phyloP scores from a whole-genome alignment of 2,113 vertebrate species.

The Oryzias celebensis region DNA sequence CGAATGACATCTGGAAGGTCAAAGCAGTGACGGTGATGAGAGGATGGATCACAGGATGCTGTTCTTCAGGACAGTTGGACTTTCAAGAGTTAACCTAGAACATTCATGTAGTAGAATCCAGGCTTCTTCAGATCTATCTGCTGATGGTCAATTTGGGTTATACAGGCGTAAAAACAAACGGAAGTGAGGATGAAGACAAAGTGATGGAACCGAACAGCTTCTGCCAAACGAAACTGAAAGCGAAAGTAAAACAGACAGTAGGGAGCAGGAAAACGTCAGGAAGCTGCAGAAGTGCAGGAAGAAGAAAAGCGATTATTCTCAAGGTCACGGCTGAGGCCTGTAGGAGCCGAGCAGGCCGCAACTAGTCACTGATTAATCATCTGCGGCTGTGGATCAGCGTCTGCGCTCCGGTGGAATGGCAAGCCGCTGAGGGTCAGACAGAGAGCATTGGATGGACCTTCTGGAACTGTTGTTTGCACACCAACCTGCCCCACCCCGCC shows the following conservation, averaged over 20 bases:
- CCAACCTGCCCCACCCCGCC: slow-evolving; percentile 1
- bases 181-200: too few species aligned
- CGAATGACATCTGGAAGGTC: slow-evolving; percentile 67
- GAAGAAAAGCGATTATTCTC: slow-evolving; percentile 11
- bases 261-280: too few species aligned
- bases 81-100: too few species aligned
- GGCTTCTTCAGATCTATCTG: too few species aligned
- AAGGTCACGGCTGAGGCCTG: slow-evolving; percentile 25
- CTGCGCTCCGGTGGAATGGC: not conserved
- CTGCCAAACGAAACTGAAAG: slow-evolving; percentile 36
- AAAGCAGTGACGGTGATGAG: not conserved
- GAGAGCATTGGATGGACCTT: not conserved
- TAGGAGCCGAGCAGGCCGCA: not conserved
- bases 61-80: too few species aligned
- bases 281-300: too few species aligned
- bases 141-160: too few species aligned
- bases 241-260: slow-evolving; percentile 39
- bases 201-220: not conserved
- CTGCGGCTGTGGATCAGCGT: slow-evolving; percentile 20
- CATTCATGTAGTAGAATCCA: too few species aligned
- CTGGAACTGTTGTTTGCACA: slow-evolving; percentile 51
- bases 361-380: slow-evolving; percentile 54
- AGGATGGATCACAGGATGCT: too few species aligned
- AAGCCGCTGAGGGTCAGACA: slow-evolving; percentile 11
- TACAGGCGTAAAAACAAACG: too few species aligned